A percentile compares a stretch with the other conserved stretches of the same genome.
Conservation (phyloP, 2,113 vertebrate species). For the Protobothrops mucrosquamatus region DNA sequence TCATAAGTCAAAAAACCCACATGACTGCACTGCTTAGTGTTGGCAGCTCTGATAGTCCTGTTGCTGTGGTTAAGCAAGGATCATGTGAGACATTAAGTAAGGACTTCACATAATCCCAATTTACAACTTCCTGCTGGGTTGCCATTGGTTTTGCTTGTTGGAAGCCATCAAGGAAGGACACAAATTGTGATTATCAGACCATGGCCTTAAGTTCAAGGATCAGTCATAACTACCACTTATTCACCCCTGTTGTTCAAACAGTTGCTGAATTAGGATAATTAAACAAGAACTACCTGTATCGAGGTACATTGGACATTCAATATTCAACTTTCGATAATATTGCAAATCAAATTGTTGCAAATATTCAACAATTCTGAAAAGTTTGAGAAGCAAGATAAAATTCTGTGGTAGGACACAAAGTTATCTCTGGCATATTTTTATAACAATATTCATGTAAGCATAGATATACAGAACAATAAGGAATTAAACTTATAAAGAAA, state of each 20-base stretch:
- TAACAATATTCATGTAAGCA: background rate
- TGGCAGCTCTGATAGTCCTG: background rate
- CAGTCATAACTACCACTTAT: background rate
- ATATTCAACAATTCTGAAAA: constrained; percentile 8
- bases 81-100: background rate
- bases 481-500: background rate
- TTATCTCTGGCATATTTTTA: background rate
- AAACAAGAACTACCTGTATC: background rate
- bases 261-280: background rate
- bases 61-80: background rate
- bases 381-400: rapidly evolving
- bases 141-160: background rate
- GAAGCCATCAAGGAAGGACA: background rate
- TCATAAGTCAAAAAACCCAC: background rate
- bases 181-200: background rate
- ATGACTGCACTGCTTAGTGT: background rate
- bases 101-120: background rate
- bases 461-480: background rate
- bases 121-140: background rate
- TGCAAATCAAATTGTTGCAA: background rate
- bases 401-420: background rate
- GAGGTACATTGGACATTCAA: background rate
- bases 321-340: constrained; percentile 1
- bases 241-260: background rate
- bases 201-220: background rate